Percentiles rank a stretch among this genome's conserved stretches.
Conservation (phyloP, 2,888 invertebrate species). For the Yponomeuta plumbellus region DNA sequence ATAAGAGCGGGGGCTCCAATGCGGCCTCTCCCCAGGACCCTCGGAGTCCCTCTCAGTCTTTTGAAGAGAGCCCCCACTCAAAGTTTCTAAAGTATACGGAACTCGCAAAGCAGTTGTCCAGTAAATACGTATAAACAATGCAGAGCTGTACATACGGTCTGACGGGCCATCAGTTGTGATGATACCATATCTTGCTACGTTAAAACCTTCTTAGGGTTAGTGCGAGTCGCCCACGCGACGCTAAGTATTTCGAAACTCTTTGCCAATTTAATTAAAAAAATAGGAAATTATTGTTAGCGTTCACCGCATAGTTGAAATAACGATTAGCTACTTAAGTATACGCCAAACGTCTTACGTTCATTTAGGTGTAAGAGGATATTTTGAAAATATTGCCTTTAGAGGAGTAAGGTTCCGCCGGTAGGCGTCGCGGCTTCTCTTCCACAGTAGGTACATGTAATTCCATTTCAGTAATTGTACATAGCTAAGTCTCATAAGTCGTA, state of each 20-base stretch:
- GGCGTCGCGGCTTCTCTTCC: slow-evolving; percentile 61
- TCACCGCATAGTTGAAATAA: slow-evolving; percentile 73
- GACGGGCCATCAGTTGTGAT: slow-evolving; percentile 77
- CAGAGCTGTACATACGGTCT: slow-evolving; percentile 38
- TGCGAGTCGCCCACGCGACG: slow-evolving; percentile 57
- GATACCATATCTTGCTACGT: slow-evolving; percentile 87
- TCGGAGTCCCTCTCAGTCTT: slow-evolving; percentile 78
- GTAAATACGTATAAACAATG: slow-evolving; percentile 90
- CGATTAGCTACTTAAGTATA: slow-evolving; percentile 74
- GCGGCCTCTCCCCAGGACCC: slow-evolving; percentile 74
- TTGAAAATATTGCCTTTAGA: slow-evolving; percentile 75
- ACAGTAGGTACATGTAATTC: slow-evolving; percentile 63
- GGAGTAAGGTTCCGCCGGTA: slow-evolving; percentile 46
- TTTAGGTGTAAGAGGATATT: slow-evolving; percentile 70
- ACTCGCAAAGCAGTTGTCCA: slow-evolving; percentile 97
- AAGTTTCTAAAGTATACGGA: slow-evolving; percentile 99
- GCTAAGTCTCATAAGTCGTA: slow-evolving; percentile 70
- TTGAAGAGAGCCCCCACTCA: slow-evolving; percentile 95
- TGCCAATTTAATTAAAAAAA: slow-evolving; percentile 72
- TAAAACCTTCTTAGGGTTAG: slow-evolving; percentile 69
- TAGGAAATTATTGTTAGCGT: slow-evolving; percentile 72
- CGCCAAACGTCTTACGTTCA: slow-evolving; percentile 77
- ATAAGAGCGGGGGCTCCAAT: slow-evolving; percentile 59
- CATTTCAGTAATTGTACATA: slow-evolving; percentile 75
- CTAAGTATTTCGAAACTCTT: slow-evolving; percentile 76